Base-by-base conservation (phyloP, 1,140 invertebrate species). In the Trachymyrmex cornetzi region DNA sequence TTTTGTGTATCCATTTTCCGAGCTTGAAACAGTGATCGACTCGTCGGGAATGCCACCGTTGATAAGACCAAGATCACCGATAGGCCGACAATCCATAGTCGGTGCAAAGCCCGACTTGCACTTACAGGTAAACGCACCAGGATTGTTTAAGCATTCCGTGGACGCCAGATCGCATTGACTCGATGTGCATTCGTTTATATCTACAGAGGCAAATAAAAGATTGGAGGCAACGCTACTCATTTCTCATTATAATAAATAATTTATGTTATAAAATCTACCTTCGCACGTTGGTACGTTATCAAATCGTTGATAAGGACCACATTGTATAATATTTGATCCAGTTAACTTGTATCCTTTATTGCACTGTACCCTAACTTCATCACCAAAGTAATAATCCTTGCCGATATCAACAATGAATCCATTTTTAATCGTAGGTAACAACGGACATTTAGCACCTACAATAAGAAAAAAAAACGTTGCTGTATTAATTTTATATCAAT, bases 351-450 rank as follows among this genome's bases (percentile, higher is more conserved):
- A 99, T 74, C 99, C 99, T 95, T 97, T 97, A 92, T 97, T 98
- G 95, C 99, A 99, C 93, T 99, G 98, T 24, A 99, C 98, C 85
- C 98, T 95, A 16, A 98, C 98, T 94, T 99, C 98, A 93, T 99
- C 99, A 3, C 98, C 98, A 92, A 96, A 99, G 87, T 97, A 97
- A 93, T 99, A 99, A 44, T 97, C 95, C 84, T 96, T 96, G 0
- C 96, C 96, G 14, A 96, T 95, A 84, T 98, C 98, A 38, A 98
- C 97, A 24, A 98, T 96, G 89, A 98, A 98, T 14, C 98, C 98
- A 92, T 98, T 98, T 85, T 97, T 97, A 50, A 99, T 97, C 93
- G 97, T 97, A 1, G 99, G 99, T 85, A 99, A 96, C 67, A 97
- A 96, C 5, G 97, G 96, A 95, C 99, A 99, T 82, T 97, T 95